Evolutionary conservation across 53 echinoderm and acorn worm genomes (phyloP).

Genomic region (Luidia sarsii): DNA sequence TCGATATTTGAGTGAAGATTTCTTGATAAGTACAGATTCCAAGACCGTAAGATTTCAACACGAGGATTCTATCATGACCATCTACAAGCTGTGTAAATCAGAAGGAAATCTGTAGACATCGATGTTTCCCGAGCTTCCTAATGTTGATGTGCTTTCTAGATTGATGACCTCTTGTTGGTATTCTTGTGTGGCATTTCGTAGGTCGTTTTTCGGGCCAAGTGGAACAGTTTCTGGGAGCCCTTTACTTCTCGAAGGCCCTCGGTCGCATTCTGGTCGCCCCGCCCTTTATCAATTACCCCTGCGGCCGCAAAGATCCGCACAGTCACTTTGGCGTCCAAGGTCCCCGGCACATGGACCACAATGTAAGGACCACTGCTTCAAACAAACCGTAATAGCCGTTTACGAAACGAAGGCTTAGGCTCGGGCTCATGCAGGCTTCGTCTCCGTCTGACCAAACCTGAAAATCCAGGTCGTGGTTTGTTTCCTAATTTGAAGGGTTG

Average conservation of each 20-base stretch:
- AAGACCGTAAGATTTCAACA: too few species aligned
- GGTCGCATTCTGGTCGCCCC: constrained; percentile 86
- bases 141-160: background rate
- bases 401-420: too few species aligned
- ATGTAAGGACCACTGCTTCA: constrained; percentile 75
- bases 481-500: too few species aligned
- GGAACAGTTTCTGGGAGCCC: constrained; percentile 82
- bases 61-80: too few species aligned
- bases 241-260: constrained; percentile 82
- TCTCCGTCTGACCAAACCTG: too few species aligned
- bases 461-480: too few species aligned
- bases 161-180: background rate
- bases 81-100: too few species aligned
- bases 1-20: too few species aligned
- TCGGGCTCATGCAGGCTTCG: too few species aligned
- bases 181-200: constrained; percentile 2
- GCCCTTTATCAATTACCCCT: constrained; percentile 93
- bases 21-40: too few species aligned
- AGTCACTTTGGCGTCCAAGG: constrained; percentile 60
- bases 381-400: too few species aligned
- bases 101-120: background rate
- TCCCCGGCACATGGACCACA: constrained; percentile 65
- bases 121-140: background rate
- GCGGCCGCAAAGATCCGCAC: constrained; percentile 82
- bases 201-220: constrained; percentile 91